phyloP scores from a whole-genome alignment of 1,140 invertebrate species.

The Nasonia giraulti region DNA sequence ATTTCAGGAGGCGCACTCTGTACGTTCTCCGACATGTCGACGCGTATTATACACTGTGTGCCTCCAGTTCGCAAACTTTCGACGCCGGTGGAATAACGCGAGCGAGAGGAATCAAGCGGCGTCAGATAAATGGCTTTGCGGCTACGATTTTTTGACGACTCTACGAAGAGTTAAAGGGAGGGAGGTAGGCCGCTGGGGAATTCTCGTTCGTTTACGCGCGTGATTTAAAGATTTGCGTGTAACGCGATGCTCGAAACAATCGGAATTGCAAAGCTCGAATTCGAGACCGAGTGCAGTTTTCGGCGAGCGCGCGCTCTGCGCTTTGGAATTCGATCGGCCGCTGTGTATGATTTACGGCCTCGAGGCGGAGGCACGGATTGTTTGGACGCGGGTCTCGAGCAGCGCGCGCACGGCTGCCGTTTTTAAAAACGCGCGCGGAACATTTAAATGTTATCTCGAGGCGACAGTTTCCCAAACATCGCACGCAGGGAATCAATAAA shows the following conservation, averaged over 20 bases:
- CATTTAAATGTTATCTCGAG: too few species aligned
- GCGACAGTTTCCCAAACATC: too few species aligned
- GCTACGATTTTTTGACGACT: not conserved
- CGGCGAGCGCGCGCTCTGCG: not conserved
- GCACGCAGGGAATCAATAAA: too few species aligned
- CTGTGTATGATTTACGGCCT: slow-evolving; percentile 34
- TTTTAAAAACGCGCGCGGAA: too few species aligned
- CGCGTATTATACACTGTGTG: too few species aligned
- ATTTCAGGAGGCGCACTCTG: slow-evolving; percentile 51
- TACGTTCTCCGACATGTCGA: too few species aligned
- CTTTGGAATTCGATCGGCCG: slow-evolving; percentile 49
- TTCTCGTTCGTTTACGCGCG: not conserved
- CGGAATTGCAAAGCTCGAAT: not conserved
- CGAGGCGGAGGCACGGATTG: slow-evolving; percentile 35
- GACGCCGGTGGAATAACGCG: not conserved
- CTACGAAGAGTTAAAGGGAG: not conserved
- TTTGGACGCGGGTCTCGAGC: slow-evolving; percentile 9
- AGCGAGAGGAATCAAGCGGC: slow-evolving; percentile 15
- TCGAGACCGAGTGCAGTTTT: not conserved
- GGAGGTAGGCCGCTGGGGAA: not conserved
- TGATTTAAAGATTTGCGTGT: not conserved
- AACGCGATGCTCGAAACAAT: too few species aligned
- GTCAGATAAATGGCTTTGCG: slow-evolving; percentile 29
- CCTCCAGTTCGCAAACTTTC: slow-evolving; percentile 4
- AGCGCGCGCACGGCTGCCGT: too few species aligned